These are phyloP conservation scores for Nezara viridula DNA, from an alignment of 2,888 invertebrate species.

Conservation along the genomic window DNA sequence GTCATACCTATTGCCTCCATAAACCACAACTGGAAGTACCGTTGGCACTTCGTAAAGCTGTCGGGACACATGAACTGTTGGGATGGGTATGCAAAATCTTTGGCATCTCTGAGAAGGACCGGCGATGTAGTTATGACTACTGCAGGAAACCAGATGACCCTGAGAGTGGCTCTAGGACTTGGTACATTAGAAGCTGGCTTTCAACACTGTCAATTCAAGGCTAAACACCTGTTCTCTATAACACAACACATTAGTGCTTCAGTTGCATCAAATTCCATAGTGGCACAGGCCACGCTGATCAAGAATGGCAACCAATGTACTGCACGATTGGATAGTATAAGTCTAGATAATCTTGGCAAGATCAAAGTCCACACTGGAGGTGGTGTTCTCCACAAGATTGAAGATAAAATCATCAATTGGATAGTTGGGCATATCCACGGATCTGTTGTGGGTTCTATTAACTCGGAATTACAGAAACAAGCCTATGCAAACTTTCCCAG, in stretches of 20 bases:
- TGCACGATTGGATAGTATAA: slow-evolving; percentile 61
- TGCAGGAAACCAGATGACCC: slow-evolving; percentile 61
- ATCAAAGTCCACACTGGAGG: slow-evolving; percentile 63
- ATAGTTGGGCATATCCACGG: slow-evolving; percentile 60
- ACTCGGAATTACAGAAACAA: slow-evolving; percentile 55
- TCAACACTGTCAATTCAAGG: slow-evolving; percentile 61
- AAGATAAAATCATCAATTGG: slow-evolving; percentile 61
- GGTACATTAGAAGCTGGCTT: slow-evolving; percentile 61
- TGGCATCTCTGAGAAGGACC: slow-evolving; percentile 61
- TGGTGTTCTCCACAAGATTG: slow-evolving; percentile 62
- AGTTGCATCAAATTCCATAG: slow-evolving; percentile 62
- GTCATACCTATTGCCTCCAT: slow-evolving; percentile 40
- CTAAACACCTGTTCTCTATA: slow-evolving; percentile 61
- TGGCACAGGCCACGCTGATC: slow-evolving; percentile 60
- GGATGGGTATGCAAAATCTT: slow-evolving; percentile 60
- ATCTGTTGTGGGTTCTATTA: slow-evolving; percentile 53
- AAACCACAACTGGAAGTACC: slow-evolving; percentile 62
- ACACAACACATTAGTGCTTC: slow-evolving; percentile 59
- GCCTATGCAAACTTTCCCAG: slow-evolving; percentile 56
- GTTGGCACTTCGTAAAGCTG: slow-evolving; percentile 62
- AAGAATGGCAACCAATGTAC: slow-evolving; percentile 60
- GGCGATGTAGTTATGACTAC: slow-evolving; percentile 63
- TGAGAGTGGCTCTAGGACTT: slow-evolving; percentile 60
- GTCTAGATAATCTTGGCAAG: slow-evolving; percentile 60
- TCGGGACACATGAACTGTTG: slow-evolving; percentile 61